phyloP scores from a whole-genome alignment of 2,797 vertebrate genomes.

The Thalassophryne amazonica region DNA sequence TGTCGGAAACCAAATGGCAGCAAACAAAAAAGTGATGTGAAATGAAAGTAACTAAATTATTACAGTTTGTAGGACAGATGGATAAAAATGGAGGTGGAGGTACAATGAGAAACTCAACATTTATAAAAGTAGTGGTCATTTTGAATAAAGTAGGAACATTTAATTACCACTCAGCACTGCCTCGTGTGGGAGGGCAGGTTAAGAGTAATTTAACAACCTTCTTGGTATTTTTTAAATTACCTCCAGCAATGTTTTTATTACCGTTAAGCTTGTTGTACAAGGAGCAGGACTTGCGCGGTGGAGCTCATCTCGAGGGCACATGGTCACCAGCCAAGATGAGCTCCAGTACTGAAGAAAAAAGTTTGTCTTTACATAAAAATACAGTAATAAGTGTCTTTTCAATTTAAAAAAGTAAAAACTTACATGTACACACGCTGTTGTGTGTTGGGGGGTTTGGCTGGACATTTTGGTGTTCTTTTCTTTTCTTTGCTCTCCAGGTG shows the following conservation, averaged over 20 bases:
- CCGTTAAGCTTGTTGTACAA: slow-evolving; percentile 21
- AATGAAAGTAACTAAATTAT: slow-evolving; percentile 15
- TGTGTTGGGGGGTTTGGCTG: no score
- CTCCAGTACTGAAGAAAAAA: no score
- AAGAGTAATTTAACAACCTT: slow-evolving; percentile 15
- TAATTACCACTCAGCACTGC: slow-evolving; percentile 9
- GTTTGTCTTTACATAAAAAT: no score
- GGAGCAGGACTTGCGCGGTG: no score
- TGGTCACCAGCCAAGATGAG: no score
- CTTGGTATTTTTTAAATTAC: background rate
- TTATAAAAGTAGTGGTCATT: slow-evolving; percentile 7
- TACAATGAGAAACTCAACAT: background rate
- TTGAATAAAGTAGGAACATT: slow-evolving; percentile 1
- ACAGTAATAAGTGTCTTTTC: no score
- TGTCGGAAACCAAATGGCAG: no score
- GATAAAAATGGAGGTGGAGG: background rate
- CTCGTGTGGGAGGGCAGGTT: background rate
- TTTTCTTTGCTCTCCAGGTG: no score
- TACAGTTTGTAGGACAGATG: background rate
- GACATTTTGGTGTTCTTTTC: no score
- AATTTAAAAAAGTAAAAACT: no score
- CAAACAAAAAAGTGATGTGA: slow-evolving; percentile 14
- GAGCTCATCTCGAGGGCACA: no score
- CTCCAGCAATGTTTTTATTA: slow-evolving; percentile 10
- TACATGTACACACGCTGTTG: no score